Percentiles rank a stretch among this genome's conserved stretches.
Evolutionary conservation across 2,797 vertebrate species (phyloP).

Genomic region (Enteromius argenteus): DNA sequence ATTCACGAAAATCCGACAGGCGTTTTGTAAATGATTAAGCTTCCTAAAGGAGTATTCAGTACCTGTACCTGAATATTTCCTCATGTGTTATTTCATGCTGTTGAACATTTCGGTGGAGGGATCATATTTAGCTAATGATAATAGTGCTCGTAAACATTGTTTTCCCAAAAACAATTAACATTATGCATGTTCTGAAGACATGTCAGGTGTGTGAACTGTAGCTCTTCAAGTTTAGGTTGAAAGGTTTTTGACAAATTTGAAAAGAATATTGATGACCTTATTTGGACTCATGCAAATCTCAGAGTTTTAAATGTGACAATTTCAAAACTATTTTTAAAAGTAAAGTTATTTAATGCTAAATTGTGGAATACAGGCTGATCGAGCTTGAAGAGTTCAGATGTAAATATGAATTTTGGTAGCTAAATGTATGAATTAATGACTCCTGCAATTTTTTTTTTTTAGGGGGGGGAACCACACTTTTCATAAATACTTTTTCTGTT

Average conservation of each 20-base stretch:
- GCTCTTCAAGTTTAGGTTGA: constrained; percentile 66
- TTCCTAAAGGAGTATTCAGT: constrained; percentile 33
- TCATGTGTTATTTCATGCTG: constrained; percentile 53
- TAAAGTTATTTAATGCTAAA: constrained; percentile 77
- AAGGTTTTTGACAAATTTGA: constrained; percentile 24
- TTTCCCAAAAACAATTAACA: constrained; percentile 44
- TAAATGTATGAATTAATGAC: constrained; percentile 83
- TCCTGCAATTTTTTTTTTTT: constrained; percentile 60
- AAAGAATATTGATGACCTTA: constrained; percentile 37
- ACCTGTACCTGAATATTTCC: constrained; percentile 56
- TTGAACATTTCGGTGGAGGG: constrained; percentile 64
- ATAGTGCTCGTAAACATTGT: constrained; percentile 37
- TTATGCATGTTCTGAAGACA: constrained; percentile 59
- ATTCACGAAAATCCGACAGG: constrained; percentile 50
- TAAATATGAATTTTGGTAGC: constrained; percentile 88
- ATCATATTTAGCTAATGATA: constrained; percentile 52
- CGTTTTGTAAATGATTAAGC: constrained; percentile 49
- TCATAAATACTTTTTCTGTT: constrained; percentile 64
- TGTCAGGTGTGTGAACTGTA: constrained; percentile 62
- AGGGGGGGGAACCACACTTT: constrained; percentile 59
- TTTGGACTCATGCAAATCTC: constrained; percentile 33
- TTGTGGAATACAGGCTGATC: constrained; percentile 79
- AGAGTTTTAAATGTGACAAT: constrained; percentile 48
- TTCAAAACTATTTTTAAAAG: constrained; percentile 59
- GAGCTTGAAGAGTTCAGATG: constrained; percentile 89